Conservation (phyloP, 2,113 vertebrate species). For the Fulmarus glacialis region DNA sequence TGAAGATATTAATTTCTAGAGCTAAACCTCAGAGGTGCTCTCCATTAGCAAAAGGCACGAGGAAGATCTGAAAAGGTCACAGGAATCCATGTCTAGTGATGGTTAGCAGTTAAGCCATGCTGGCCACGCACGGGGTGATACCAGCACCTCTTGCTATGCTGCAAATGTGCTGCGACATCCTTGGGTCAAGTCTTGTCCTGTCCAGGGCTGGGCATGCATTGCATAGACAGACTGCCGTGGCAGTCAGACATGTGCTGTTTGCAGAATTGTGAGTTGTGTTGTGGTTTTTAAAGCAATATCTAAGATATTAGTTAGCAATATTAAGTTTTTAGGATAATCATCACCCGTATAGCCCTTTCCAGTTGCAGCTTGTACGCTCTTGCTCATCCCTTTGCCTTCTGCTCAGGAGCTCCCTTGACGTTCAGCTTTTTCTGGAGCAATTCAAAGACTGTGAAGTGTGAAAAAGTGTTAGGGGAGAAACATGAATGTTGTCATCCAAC, state of each 20-base stretch:
- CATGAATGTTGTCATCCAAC: neutral
- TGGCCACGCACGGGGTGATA: neutral
- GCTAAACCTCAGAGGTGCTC: neutral
- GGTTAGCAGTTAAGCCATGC: neutral
- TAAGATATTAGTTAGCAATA: neutral
- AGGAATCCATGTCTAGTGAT: neutral
- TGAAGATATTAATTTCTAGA: neutral
- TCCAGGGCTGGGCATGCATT: neutral
- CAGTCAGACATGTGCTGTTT: neutral
- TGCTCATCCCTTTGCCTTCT: neutral
- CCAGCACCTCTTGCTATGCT: neutral
- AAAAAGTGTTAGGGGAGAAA: neutral
- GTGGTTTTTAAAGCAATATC: neutral
- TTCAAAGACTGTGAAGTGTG: neutral
- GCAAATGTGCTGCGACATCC: neutral
- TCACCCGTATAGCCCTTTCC: neutral
- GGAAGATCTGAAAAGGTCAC: neutral
- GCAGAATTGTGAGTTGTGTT: neutral
- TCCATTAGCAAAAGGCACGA: neutral
- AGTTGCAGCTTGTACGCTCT: neutral
- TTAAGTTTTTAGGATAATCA: neutral
- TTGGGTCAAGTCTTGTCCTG: neutral
- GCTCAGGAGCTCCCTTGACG: neutral
- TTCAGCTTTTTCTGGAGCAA: neutral
- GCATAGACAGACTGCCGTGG: neutral